phyloP scores from a whole-genome alignment of 23 tunicate species.

The Oikopleura albicans region DNA sequence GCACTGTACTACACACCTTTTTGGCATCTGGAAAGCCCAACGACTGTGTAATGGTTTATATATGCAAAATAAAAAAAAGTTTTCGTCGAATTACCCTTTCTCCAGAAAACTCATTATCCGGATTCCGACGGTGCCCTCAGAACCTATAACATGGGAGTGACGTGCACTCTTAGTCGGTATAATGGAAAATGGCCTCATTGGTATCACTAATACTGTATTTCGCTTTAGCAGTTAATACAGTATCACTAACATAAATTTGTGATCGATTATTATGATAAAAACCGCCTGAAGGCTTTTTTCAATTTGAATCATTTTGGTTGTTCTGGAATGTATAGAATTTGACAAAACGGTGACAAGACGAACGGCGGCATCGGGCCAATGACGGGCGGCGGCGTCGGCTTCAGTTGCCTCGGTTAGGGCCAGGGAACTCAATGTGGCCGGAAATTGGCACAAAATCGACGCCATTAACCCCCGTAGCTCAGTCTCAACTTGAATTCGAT shows the following conservation, averaged over 20 bases:
- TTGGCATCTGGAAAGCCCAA: background rate
- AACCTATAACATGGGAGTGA: too few relatives aligned
- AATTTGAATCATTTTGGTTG: background rate
- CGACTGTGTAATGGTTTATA: too few relatives aligned
- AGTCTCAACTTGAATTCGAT: background rate
- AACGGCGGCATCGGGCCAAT: background rate
- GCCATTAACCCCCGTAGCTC: background rate
- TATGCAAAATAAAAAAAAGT: too few relatives aligned
- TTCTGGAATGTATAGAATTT: background rate
- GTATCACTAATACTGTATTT: too few relatives aligned
- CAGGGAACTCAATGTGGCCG: background rate
- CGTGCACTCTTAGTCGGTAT: too few relatives aligned
- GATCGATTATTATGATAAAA: too few relatives aligned
- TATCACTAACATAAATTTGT: too few relatives aligned
- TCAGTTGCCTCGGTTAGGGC: background rate
- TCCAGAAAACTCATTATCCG: too few relatives aligned
- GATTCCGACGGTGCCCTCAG: too few relatives aligned
- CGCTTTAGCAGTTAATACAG: too few relatives aligned
- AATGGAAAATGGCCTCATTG: too few relatives aligned
- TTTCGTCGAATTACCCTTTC: too few relatives aligned
- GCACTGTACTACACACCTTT: background rate
- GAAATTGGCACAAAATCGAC: background rate
- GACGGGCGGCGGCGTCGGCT: background rate
- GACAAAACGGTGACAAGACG: background rate
- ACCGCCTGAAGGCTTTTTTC: background rate